A percentile compares a stretch with the other conserved stretches of the same genome.
These are phyloP conservation scores for Phaethornis superciliosus DNA, from an alignment of 2,113 vertebrate genomes.

Conservation along the genomic window DNA sequence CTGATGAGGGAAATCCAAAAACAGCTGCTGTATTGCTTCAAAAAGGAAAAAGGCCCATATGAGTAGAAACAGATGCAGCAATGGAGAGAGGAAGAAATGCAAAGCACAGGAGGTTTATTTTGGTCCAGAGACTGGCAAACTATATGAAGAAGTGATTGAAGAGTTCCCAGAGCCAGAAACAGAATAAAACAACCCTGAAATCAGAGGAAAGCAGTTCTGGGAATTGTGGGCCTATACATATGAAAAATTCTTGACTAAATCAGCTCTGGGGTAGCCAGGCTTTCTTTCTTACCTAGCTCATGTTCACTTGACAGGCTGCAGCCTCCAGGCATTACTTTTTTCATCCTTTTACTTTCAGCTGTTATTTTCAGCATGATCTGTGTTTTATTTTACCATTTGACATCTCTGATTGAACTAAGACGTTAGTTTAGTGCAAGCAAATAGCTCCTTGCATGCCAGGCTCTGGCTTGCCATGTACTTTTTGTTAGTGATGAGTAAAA, in stretches of 20 bases:
- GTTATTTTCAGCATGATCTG: not conserved
- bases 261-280: fast-evolving
- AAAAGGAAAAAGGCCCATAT: not conserved
- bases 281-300: not conserved
- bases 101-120: conserved; percentile 41
- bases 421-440: not conserved
- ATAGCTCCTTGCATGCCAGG: not conserved
- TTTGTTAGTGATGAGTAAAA: not conserved
- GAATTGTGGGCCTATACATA: not conserved
- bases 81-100: conserved; percentile 37
- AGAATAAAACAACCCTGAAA: conserved; percentile 2
- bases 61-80: conserved; percentile 36
- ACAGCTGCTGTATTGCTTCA: conserved; percentile 25
- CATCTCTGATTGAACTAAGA: not conserved
- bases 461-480: not conserved
- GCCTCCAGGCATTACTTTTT: not conserved
- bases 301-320: not conserved
- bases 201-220: not conserved
- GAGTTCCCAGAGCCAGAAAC: conserved; percentile 14
- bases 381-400: not conserved
- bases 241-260: not conserved
- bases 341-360: not conserved
- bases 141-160: not conserved
- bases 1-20: conserved; percentile 65
- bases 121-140: conserved; percentile 7